A percentile compares a stretch with the other conserved stretches of the same genome.
These are phyloP conservation scores for Autographa gamma DNA, from an alignment of 2,888 invertebrate species.

Conservation along the genomic window DNA sequence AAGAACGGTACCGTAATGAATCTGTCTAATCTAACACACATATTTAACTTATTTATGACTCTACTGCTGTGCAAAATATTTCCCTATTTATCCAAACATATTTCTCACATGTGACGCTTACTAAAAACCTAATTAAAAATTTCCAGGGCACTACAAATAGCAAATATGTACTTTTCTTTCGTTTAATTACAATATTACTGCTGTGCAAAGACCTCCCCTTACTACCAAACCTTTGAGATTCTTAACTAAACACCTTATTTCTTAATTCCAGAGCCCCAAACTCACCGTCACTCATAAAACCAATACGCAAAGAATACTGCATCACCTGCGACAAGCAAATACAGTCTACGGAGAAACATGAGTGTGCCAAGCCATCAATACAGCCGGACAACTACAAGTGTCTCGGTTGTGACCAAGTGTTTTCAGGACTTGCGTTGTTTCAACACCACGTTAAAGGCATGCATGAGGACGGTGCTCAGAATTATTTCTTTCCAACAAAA, in stretches of 20 bases:
- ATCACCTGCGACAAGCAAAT: slow-evolving; percentile 57
- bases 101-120: too few species aligned
- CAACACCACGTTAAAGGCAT: slow-evolving; percentile 68
- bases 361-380: slow-evolving; percentile 17
- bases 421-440: slow-evolving; percentile 61
- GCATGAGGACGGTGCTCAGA: slow-evolving; percentile 67
- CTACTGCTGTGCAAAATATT: too few species aligned
- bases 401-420: slow-evolving; percentile 67
- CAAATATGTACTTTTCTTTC: too few species aligned
- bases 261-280: slow-evolving; percentile 63
- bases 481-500: slow-evolving; percentile 69
- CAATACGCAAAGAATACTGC: slow-evolving; percentile 67
- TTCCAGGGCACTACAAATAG: too few species aligned
- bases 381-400: slow-evolving; percentile 58
- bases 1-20: too few species aligned
- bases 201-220: too few species aligned
- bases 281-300: slow-evolving; percentile 65
- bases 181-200: too few species aligned
- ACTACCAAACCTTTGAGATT: too few species aligned
- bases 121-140: too few species aligned
- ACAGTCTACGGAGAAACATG: slow-evolving; percentile 23
- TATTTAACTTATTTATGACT: too few species aligned
- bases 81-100: too few species aligned
- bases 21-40: too few species aligned
- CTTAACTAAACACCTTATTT: neutral